phyloP scores from a whole-genome alignment of 2,888 invertebrate species.

The Disparrhopalites patrizii region DNA sequence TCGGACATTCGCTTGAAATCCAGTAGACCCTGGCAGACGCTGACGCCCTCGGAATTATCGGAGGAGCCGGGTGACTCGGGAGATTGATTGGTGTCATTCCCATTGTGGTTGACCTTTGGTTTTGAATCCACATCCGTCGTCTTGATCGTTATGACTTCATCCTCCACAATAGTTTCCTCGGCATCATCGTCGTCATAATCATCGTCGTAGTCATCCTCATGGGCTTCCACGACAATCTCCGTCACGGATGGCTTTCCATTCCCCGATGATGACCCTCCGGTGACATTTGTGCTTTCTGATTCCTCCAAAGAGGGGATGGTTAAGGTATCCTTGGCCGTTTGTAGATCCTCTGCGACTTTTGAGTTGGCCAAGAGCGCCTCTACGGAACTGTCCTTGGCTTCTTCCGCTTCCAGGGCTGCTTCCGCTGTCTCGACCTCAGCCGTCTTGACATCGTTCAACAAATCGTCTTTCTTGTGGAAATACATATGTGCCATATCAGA shows the following conservation, averaged over 20 bases:
- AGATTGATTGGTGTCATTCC: background rate
- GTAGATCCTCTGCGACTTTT: background rate
- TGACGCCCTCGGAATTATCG: no score
- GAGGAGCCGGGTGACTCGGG: no score
- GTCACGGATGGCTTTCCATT: no score
- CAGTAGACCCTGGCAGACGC: background rate
- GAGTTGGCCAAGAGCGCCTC: background rate
- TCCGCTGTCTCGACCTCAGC: constrained; percentile 9
- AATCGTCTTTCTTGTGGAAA: background rate
- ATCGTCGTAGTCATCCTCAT: background rate
- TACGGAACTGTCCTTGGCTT: constrained; percentile 1
- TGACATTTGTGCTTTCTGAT: no score
- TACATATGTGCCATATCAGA: no score
- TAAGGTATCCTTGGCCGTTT: background rate
- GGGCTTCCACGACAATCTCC: background rate
- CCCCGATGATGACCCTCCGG: no score
- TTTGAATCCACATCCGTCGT: background rate
- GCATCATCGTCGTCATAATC: background rate
- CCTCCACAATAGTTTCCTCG: constrained; percentile 17
- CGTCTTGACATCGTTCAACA: background rate
- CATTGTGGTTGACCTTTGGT: no score
- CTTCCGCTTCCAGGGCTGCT: constrained; percentile 12
- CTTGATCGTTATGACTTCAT: constrained; percentile 1
- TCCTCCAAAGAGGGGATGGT: background rate
- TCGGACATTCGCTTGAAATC: constrained; percentile 9